A percentile compares a stretch with the other conserved stretches of the same genome.
phyloP scores from a whole-genome alignment of 1,140 invertebrate species.

The Halyomorpha halys region DNA sequence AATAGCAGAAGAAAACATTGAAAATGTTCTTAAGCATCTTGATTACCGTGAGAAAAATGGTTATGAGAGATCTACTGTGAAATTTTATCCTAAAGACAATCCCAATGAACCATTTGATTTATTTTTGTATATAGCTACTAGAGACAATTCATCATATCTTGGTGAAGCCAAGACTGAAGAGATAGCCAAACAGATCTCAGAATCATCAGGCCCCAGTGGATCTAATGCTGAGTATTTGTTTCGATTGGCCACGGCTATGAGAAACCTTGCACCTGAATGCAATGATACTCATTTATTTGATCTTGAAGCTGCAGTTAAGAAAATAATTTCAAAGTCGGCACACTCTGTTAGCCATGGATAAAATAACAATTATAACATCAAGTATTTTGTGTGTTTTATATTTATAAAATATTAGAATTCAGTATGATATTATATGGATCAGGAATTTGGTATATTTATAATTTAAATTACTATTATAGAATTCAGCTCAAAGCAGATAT shows the following conservation, averaged over 20 bases:
- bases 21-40: slow-evolving; percentile 63
- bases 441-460: too few relatives aligned
- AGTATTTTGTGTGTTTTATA: too few relatives aligned
- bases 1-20: slow-evolving; percentile 56
- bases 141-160: slow-evolving; percentile 59
- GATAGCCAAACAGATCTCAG: slow-evolving; percentile 68
- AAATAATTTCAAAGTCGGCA: not conserved
- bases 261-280: slow-evolving; percentile 54
- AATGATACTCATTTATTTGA: slow-evolving; percentile 64
- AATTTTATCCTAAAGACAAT: slow-evolving; percentile 51
- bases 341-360: slow-evolving; percentile 6
- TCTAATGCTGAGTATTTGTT: slow-evolving; percentile 81
- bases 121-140: slow-evolving; percentile 71
- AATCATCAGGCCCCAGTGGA: slow-evolving; percentile 68
- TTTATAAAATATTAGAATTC: too few relatives aligned
- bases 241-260: slow-evolving; percentile 69
- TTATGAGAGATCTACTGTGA: slow-evolving; percentile 56
- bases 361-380: too few relatives aligned
- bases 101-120: slow-evolving; percentile 48
- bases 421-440: too few relatives aligned
- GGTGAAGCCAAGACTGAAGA: slow-evolving; percentile 58
- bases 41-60: slow-evolving; percentile 85
- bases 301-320: slow-evolving; percentile 51
- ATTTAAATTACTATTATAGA: too few relatives aligned
- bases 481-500: too few relatives aligned